phyloP scores from a whole-genome alignment of 37 sponge, comb jelly and placozoan species.

The Cliona cf. orientalis region DNA sequence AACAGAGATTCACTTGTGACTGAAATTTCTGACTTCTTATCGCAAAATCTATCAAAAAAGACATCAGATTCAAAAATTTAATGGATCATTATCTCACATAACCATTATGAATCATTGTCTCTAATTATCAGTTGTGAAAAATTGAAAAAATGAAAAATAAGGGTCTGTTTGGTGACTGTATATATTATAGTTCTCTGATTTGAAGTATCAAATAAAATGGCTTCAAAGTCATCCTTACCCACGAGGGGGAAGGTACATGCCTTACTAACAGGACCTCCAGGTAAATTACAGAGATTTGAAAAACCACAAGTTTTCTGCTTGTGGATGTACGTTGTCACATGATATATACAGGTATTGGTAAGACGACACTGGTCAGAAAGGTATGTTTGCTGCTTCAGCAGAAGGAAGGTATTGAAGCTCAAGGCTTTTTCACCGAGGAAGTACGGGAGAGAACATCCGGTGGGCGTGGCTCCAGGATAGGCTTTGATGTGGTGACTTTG shows the following conservation, averaged over 20 bases:
- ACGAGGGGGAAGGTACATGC: constrained; percentile 38
- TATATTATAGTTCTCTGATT: too few species aligned
- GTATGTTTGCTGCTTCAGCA: constrained; percentile 25
- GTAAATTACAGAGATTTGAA: neutral
- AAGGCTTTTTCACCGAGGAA: constrained; percentile 69
- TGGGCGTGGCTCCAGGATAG: constrained; percentile 47
- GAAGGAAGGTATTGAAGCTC: constrained; percentile 12
- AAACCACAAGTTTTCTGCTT: neutral
- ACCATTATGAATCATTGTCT: too few species aligned
- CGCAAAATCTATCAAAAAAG: too few species aligned
- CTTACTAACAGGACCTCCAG: constrained; percentile 64
- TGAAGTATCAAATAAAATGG: too few species aligned
- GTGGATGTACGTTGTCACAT: neutral
- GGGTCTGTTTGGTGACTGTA: too few species aligned
- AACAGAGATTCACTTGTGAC: constrained; percentile 57
- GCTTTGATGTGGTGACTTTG: constrained; percentile 77
- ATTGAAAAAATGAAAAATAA: too few species aligned
- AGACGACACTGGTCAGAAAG: constrained; percentile 60
- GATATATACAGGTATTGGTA: constrained; percentile 61
- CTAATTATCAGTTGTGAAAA: too few species aligned
- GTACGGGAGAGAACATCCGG: constrained; percentile 20
- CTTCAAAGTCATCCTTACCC: neutral
- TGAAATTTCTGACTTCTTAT: too few species aligned
- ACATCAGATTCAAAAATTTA: too few species aligned
- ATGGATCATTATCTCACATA: too few species aligned